Percentiles rank a stretch among this genome's conserved stretches.
These are phyloP conservation scores for Tillus elongatus DNA, from an alignment of 2,888 invertebrate species.

Conservation along the genomic window DNA sequence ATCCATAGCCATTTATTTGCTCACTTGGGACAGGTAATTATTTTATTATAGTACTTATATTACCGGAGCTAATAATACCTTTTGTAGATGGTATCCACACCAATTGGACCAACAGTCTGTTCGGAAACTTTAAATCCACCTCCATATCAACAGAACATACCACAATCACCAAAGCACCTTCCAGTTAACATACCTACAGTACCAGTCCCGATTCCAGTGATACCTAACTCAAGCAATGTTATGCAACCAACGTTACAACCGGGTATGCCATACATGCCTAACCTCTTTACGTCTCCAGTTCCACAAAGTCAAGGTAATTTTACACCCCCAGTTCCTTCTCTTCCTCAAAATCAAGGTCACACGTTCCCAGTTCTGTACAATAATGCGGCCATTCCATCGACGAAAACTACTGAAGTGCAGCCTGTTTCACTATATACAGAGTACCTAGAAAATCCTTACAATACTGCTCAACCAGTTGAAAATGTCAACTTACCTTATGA, in stretches of 20 bases:
- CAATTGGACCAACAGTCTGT: constrained; percentile 43
- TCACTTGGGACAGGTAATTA: constrained; percentile 44
- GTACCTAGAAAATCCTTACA: constrained; percentile 51
- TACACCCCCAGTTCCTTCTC: constrained; percentile 11
- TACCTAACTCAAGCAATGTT: constrained; percentile 17
- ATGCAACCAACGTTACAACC: constrained; percentile 29
- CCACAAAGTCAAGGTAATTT: constrained; percentile 2
- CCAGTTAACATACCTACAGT: too few species aligned
- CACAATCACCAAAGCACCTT: too few species aligned
- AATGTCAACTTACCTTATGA: too few species aligned
- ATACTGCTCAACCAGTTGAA: too few species aligned
- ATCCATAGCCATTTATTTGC: constrained; percentile 43
- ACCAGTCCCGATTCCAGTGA: constrained; percentile 10
- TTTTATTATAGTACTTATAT: background rate
- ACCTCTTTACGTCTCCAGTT: constrained; percentile 18
- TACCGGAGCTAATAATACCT: constrained; percentile 7
- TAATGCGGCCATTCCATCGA: constrained; percentile 22
- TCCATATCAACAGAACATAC: too few species aligned
- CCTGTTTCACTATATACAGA: constrained; percentile 45
- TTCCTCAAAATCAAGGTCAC: constrained; percentile 30
- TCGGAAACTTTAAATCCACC: constrained; percentile 18
- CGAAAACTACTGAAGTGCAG: constrained; percentile 27
- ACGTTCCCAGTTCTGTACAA: constrained; percentile 38
- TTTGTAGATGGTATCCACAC: constrained; percentile 57
- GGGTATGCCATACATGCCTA: constrained; percentile 30